A percentile compares a stretch with the other conserved stretches of the same genome.
Conservation (phyloP, 1,140 invertebrate genomes). For the Drosophila kohkoa region DNA sequence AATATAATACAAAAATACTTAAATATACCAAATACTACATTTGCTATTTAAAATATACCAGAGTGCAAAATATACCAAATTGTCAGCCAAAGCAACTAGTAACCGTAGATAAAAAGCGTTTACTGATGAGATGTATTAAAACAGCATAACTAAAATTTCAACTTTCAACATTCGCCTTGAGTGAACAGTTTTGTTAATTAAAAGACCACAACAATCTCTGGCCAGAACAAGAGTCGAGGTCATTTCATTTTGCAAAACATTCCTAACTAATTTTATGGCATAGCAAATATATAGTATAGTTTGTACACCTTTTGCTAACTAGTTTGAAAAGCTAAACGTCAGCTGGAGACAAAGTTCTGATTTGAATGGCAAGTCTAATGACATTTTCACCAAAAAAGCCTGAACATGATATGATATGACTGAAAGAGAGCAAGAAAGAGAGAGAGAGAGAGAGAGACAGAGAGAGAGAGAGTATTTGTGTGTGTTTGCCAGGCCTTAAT, state of each 20-base stretch:
- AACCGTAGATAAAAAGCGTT: too few species aligned
- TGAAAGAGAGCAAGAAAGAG: not conserved
- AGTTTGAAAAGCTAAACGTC: slow-evolving; percentile 11
- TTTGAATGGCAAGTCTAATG: slow-evolving; percentile 16
- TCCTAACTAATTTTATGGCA: not conserved
- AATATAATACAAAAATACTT: too few species aligned
- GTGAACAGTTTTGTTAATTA: too few species aligned
- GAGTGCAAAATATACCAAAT: too few species aligned
- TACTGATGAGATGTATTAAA: too few species aligned
- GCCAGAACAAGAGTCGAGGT: not conserved
- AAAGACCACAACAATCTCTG: too few species aligned
- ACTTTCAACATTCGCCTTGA: too few species aligned
- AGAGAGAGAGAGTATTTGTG: slow-evolving; percentile 7
- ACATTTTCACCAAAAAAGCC: slow-evolving; percentile 1
- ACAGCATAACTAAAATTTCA: too few species aligned
- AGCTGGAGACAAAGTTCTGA: slow-evolving; percentile 32
- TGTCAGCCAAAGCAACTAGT: too few species aligned
- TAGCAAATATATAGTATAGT: too few species aligned
- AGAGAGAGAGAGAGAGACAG: not conserved
- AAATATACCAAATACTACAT: too few species aligned
- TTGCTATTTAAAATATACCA: too few species aligned
- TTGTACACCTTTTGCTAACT: slow-evolving; percentile 1
- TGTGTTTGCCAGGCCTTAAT: slow-evolving; percentile 28
- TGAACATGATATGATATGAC: slow-evolving; percentile 5
- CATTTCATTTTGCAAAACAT: not conserved